A percentile compares a stretch with the other conserved stretches of the same genome.
Evolutionary conservation across 2,113 vertebrate species (phyloP).

Genomic region (Puffinus mauretanicus): DNA sequence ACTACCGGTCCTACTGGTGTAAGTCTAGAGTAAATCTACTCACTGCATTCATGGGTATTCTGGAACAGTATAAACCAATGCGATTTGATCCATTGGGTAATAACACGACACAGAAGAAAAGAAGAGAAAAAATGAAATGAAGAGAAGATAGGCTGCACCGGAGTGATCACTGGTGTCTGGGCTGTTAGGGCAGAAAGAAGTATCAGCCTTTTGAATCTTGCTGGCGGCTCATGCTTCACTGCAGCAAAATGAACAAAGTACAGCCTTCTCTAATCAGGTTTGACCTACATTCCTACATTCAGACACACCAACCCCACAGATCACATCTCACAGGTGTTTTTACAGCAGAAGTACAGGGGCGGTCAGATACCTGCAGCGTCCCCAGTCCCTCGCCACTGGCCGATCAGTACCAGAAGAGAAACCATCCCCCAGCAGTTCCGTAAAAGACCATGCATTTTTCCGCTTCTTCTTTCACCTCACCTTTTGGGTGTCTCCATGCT

Average conservation of each 20-base stretch:
- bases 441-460: neutral
- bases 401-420: neutral
- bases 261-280: rapidly evolving
- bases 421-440: rapidly evolving
- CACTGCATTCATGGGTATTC: neutral
- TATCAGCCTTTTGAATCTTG: neutral
- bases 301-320: neutral
- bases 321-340: neutral
- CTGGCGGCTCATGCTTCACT: rapidly evolving
- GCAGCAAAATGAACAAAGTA: neutral
- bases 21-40: neutral
- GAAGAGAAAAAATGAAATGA: neutral
- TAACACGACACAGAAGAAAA: neutral
- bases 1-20: neutral
- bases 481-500: neutral
- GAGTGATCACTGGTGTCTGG: neutral
- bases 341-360: neutral
- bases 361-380: neutral
- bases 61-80: neutral
- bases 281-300: neutral
- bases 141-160: neutral
- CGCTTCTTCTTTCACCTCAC: neutral
- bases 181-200: neutral
- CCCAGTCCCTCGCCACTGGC: neutral
- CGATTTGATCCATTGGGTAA: neutral